Evolutionary conservation across 2,797 vertebrate genomes (phyloP).

Genomic region (Sebastes cheni): DNA sequence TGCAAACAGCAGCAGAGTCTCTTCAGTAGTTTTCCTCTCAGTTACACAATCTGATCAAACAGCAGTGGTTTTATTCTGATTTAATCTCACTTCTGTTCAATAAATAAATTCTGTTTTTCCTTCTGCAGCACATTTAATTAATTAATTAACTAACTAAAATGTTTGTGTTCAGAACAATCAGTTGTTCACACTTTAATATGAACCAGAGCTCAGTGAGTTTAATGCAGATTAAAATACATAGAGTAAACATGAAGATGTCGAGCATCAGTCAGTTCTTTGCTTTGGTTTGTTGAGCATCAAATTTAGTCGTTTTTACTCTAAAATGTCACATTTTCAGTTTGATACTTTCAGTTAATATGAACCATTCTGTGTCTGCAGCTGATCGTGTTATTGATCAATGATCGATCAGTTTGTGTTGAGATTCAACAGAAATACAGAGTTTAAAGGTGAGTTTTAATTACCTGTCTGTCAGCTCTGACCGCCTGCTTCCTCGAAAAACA

Average conservation of each 20-base stretch:
- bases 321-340: not conserved
- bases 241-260: too few relatives aligned
- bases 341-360: too few relatives aligned
- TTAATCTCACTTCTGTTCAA: not conserved
- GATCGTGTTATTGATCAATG: not conserved
- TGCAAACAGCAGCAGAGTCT: not conserved
- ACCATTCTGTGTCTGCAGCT: not conserved
- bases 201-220: too few relatives aligned
- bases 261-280: not conserved
- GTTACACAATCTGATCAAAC: not conserved
- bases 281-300: not conserved
- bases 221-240: too few relatives aligned
- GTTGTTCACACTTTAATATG: not conserved
- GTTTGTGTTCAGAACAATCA: not conserved
- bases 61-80: not conserved
- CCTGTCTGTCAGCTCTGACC: not conserved
- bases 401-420: not conserved
- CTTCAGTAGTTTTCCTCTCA: not conserved
- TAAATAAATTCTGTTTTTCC: not conserved
- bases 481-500: not conserved
- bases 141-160: not conserved
- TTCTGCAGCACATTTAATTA: not conserved
- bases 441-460: conserved; percentile 22
- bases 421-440: not conserved
- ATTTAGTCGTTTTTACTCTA: not conserved